Conservation (phyloP, 2,888 invertebrate genomes). For the Endotricha flammealis region DNA sequence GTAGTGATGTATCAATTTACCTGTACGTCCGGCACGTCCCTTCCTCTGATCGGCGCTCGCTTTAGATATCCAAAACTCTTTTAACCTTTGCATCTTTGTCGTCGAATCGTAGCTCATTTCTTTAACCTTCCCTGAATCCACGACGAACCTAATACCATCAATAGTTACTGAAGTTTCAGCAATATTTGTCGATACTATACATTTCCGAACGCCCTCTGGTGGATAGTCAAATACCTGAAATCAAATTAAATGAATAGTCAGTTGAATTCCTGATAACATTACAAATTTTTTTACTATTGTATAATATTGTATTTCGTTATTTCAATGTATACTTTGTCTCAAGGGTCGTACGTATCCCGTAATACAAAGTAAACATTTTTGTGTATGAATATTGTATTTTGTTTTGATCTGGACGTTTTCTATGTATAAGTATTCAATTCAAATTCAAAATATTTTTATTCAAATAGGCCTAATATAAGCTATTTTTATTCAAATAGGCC, state of each 20-base stretch:
- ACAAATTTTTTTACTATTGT: too few species aligned
- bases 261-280: not conserved
- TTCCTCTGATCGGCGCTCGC: slow-evolving; percentile 98
- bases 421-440: too few species aligned
- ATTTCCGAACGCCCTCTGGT: slow-evolving; percentile 96
- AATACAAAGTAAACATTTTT: too few species aligned
- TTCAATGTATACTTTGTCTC: too few species aligned
- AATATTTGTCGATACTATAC: slow-evolving; percentile 98
- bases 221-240: slow-evolving; percentile 93
- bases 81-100: slow-evolving; percentile 92
- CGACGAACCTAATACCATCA: slow-evolving; percentile 97
- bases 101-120: slow-evolving; percentile 97
- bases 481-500: too few species aligned
- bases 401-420: too few species aligned
- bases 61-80: slow-evolving; percentile 98
- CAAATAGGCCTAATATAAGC: too few species aligned
- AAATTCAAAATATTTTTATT: too few species aligned
- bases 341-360: too few species aligned
- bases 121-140: slow-evolving; percentile 97
- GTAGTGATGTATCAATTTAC: slow-evolving; percentile 31
- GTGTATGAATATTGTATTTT: too few species aligned
- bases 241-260: not conserved
- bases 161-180: slow-evolving; percentile 99
- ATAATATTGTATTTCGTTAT: too few species aligned
- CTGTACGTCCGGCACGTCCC: slow-evolving; percentile 95